Percentiles rank a stretch among this genome's conserved stretches.
These are phyloP conservation scores for Ceratina calcarata DNA, from an alignment of 1,140 invertebrate species.

Conservation along the genomic window DNA sequence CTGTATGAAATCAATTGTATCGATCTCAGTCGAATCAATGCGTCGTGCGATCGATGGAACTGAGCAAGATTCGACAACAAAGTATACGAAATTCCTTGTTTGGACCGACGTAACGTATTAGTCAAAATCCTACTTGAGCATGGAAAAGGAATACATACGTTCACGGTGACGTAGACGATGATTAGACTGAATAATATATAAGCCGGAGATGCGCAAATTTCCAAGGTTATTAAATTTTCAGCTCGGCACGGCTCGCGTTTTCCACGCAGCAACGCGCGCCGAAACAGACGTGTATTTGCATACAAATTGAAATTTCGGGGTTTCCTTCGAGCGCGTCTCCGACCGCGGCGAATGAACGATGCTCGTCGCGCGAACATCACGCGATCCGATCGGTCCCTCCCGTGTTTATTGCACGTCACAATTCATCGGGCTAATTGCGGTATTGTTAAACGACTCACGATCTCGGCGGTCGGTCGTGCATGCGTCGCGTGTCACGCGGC, in stretches of 20 bases:
- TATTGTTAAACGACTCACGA: constrained; percentile 65
- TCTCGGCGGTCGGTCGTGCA: constrained; percentile 23
- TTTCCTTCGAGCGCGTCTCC: constrained; percentile 28
- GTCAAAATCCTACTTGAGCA: no score
- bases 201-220: neutral
- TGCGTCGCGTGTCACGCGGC: constrained; percentile 55
- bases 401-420: constrained; percentile 57
- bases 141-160: no score
- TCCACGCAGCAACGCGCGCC: neutral
- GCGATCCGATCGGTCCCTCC: neutral
- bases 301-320: constrained; percentile 42
- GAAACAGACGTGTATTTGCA: constrained; percentile 35
- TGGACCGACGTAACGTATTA: no score
- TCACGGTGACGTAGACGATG: no score
- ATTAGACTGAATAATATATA: constrained; percentile 28
- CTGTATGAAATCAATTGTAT: no score
- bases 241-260: neutral
- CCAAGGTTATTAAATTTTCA: constrained; percentile 42
- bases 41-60: no score
- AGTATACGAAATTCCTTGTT: no score
- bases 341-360: neutral
- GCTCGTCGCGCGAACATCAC: neutral
- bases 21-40: no score
- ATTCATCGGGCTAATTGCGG: constrained; percentile 61
- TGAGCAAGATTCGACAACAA: no score